Conservation (phyloP, 2,797 vertebrate genomes). For the Diglossa cyanea region DNA sequence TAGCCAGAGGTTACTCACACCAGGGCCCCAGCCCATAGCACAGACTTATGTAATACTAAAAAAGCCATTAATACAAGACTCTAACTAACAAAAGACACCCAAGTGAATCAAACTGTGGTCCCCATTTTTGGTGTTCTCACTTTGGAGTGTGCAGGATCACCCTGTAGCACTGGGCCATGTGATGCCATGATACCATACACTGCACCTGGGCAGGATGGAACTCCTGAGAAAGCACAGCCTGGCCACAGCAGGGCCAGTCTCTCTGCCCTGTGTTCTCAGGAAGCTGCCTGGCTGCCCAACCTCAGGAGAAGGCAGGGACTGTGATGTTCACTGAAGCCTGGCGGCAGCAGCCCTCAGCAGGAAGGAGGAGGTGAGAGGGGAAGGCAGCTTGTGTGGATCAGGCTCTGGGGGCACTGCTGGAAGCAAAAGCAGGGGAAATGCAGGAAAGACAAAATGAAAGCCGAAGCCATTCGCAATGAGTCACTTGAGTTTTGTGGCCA, state of each 20-base stretch:
- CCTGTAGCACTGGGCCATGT: accelerated
- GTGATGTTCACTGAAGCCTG: too few species aligned
- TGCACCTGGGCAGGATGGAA: background rate
- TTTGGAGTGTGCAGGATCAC: background rate
- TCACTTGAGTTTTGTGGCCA: background rate
- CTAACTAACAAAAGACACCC: background rate
- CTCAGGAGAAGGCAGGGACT: background rate
- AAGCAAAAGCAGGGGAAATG: background rate
- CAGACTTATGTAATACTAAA: background rate
- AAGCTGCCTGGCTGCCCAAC: background rate
- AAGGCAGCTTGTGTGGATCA: background rate
- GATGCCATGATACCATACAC: accelerated
- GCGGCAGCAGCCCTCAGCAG: background rate
- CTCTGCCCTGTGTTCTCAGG: accelerated
- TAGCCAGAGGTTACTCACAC: background rate
- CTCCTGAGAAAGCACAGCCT: background rate
- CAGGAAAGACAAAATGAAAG: background rate
- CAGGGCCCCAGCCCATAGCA: background rate
- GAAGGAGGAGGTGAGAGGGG: background rate
- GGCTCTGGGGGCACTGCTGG: background rate
- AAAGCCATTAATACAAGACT: background rate
- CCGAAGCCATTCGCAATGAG: background rate
- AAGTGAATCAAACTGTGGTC: background rate
- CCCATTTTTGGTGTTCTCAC: background rate
- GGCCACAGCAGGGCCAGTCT: too few species aligned